A percentile compares a stretch with the other conserved stretches of the same genome.
Evolutionary conservation across 2,797 vertebrate species (phyloP).

Genomic region (Peromyscus aztecus): DNA sequence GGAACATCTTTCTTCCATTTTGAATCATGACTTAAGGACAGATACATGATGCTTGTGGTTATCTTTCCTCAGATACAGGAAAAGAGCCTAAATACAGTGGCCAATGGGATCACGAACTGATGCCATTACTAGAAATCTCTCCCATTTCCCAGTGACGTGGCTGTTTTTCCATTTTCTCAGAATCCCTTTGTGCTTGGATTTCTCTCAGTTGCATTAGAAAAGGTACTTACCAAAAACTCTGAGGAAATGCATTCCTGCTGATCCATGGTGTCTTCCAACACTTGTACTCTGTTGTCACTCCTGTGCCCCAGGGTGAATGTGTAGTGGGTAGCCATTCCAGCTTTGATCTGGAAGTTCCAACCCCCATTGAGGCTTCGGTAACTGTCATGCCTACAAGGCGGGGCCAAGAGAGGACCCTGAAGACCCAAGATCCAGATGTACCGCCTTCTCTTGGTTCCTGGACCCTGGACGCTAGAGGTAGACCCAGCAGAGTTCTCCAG

Average conservation of each 20-base stretch:
- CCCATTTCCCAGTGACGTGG: neutral
- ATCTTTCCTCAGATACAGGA: neutral
- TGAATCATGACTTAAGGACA: neutral
- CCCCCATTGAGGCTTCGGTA: too few species aligned
- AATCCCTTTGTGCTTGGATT: slow-evolving; percentile 1
- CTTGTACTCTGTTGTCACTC: neutral
- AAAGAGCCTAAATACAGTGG: neutral
- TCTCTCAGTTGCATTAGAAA: neutral
- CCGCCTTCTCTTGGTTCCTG: too few species aligned
- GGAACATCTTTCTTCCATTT: neutral
- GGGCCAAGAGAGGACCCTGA: too few species aligned
- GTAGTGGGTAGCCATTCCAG: too few species aligned
- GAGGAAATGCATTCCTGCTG: neutral
- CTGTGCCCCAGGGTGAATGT: neutral
- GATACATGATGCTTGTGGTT: neutral
- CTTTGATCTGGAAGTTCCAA: too few species aligned
- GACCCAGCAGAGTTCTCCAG: too few species aligned
- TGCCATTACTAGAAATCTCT: neutral
- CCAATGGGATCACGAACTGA: neutral
- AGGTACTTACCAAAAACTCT: neutral
- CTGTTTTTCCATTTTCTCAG: neutral
- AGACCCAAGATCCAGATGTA: too few species aligned
- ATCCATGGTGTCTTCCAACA: neutral
- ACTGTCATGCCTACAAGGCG: too few species aligned
- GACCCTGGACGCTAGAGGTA: too few species aligned